Conservation (phyloP, 64 coral and sea anemone genomes). For the Montipora capricornis region DNA sequence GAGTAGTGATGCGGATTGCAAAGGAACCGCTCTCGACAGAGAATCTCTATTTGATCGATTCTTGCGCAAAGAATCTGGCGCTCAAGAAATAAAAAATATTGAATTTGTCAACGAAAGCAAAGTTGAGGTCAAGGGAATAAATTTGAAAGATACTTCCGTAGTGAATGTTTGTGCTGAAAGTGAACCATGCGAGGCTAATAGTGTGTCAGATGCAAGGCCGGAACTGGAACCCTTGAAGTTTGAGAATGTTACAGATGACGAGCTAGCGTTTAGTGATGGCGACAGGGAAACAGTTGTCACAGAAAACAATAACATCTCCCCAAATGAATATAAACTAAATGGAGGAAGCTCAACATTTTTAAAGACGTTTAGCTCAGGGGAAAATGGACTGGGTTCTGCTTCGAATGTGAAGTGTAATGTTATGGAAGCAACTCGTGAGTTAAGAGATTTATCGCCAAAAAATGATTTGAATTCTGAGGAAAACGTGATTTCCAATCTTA, state of each 20-base stretch:
- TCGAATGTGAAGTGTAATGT: background rate
- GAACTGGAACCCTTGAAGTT: conserved; percentile 73
- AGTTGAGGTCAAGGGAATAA: conserved; percentile 71
- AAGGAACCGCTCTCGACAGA: conserved; percentile 37
- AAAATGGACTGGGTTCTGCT: conserved; percentile 4
- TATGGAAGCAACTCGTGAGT: conserved; percentile 11
- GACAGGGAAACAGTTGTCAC: conserved; percentile 1
- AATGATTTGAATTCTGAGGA: background rate
- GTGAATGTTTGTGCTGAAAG: background rate
- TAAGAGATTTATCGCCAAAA: conserved; percentile 14
- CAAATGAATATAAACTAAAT: background rate
- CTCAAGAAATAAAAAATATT: conserved; percentile 83
- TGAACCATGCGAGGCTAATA: background rate
- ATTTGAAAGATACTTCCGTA: background rate
- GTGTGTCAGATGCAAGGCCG: conserved; percentile 5
- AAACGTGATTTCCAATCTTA: conserved; percentile 27
- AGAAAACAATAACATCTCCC: background rate
- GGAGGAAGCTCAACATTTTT: conserved; percentile 5
- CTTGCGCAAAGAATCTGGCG: conserved; percentile 26
- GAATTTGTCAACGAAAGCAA: conserved; percentile 91
- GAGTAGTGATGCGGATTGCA: conserved; percentile 19
- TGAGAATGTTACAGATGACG: conserved; percentile 95
- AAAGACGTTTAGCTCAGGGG: background rate
- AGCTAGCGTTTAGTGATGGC: conserved; percentile 59
- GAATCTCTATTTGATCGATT: conserved; percentile 85